A percentile compares a stretch with the other conserved stretches of the same genome.
Evolutionary conservation across 2,888 invertebrate genomes (phyloP).

Genomic region (Ariolimax columbianus): DNA sequence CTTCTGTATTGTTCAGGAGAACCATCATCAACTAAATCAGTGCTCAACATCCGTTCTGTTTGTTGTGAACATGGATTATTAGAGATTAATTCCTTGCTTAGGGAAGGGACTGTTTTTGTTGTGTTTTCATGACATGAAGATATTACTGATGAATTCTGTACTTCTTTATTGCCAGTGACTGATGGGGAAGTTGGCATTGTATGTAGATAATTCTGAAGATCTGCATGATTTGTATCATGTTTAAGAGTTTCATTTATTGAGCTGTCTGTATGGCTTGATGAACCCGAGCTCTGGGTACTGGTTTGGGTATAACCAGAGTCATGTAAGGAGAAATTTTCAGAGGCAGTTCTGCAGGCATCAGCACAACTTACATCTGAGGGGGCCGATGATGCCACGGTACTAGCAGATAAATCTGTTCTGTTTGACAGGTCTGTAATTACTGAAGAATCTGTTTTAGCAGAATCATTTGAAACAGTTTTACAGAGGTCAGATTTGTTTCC

Average conservation of each 20-base stretch:
- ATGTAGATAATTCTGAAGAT: neutral
- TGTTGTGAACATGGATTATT: neutral
- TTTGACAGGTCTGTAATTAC: neutral
- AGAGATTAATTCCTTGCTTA: neutral
- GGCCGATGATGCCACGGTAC: neutral
- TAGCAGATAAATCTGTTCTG: neutral
- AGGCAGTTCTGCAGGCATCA: neutral
- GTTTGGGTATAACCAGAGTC: slow-evolving; percentile 13
- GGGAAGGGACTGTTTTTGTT: neutral
- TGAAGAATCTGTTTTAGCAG: neutral
- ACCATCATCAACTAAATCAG: neutral
- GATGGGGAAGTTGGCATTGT: neutral
- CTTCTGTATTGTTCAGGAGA: neutral
- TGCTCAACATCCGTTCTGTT: neutral
- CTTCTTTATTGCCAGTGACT: neutral
- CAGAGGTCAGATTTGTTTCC: slow-evolving; percentile 5
- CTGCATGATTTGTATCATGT: neutral
- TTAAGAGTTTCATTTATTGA: neutral
- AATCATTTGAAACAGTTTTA: slow-evolving; percentile 17
- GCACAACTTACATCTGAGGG: neutral
- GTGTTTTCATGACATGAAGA: neutral
- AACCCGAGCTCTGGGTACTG: neutral
- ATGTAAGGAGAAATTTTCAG: neutral
- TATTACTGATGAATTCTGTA: neutral
- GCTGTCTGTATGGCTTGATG: slow-evolving; percentile 2